Conservation (phyloP, 2,888 invertebrate species). For the Zeuzera pyrina region DNA sequence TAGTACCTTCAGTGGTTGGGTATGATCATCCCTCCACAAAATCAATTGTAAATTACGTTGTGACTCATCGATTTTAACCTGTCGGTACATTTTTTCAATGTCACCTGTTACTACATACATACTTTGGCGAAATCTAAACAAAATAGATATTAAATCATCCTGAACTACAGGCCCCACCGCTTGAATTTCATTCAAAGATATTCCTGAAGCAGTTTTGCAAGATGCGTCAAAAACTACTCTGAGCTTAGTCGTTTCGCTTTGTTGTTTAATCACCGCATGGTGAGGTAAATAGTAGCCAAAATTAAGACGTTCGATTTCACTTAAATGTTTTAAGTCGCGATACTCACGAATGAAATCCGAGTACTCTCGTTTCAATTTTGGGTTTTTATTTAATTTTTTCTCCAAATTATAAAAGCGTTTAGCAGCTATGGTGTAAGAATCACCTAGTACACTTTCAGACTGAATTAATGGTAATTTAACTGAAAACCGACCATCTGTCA, state of each 20-base stretch:
- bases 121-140: slow-evolving; percentile 6
- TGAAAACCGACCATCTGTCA: no score
- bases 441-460: no score
- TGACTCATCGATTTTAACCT: not conserved
- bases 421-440: no score
- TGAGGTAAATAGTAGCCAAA: slow-evolving; percentile 5
- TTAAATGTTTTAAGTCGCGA: no score
- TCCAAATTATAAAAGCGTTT: no score
- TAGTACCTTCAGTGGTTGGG: not conserved
- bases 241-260: slow-evolving; percentile 2
- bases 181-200: slow-evolving; percentile 3
- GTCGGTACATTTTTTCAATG: slow-evolving; percentile 7
- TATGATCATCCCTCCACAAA: slow-evolving; percentile 1
- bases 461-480: no score
- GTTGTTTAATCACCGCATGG: slow-evolving; percentile 4
- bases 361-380: no score
- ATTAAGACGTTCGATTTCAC: not conserved
- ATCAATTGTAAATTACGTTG: slow-evolving; percentile 4
- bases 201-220: slow-evolving; percentile 3
- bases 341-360: no score
- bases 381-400: no score
- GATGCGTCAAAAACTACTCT: slow-evolving; percentile 2
- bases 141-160: no score
- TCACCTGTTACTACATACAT: slow-evolving; percentile 5
- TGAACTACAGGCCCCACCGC: slow-evolving; percentile 4